phyloP scores from a whole-genome alignment of 1,140 invertebrate species.

The Papilio glaucus region DNA sequence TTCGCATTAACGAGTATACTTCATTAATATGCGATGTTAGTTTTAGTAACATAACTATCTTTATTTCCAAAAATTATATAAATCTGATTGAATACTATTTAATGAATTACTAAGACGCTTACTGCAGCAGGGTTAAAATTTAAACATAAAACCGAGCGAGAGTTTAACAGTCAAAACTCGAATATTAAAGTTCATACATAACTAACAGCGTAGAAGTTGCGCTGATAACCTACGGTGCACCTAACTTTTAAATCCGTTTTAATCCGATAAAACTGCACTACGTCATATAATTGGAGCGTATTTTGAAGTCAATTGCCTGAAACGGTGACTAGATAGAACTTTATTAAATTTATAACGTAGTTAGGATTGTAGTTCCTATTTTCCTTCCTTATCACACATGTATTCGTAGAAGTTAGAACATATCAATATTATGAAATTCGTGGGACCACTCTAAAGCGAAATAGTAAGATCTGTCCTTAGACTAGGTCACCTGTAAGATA shows the following conservation, averaged over 20 bases:
- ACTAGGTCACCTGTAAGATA: no score
- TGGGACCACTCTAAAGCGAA: background rate
- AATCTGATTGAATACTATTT: no score
- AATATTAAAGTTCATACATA: conserved; percentile 28
- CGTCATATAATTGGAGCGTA: conserved; percentile 28
- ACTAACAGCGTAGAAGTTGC: conserved; percentile 3
- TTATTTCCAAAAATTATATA: no score
- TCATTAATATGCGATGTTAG: no score
- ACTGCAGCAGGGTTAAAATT: conserved; percentile 9
- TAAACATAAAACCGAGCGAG: background rate
- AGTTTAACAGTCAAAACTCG: conserved; percentile 5
- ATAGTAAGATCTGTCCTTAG: background rate
- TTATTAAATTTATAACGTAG: conserved; percentile 24
- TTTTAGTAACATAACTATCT: no score
- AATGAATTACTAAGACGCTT: no score
- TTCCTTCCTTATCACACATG: no score
- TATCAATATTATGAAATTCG: background rate
- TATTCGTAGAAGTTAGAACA: no score
- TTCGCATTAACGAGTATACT: no score
- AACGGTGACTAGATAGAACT: conserved; percentile 31
- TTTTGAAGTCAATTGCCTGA: conserved; percentile 33
- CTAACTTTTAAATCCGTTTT: conserved; percentile 26
- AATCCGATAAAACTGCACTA: conserved; percentile 7
- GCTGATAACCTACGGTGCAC: background rate
- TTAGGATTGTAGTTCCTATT: no score